Conservation (phyloP, 64 coral and sea anemone species). For the Catalaphyllia jardinei region DNA sequence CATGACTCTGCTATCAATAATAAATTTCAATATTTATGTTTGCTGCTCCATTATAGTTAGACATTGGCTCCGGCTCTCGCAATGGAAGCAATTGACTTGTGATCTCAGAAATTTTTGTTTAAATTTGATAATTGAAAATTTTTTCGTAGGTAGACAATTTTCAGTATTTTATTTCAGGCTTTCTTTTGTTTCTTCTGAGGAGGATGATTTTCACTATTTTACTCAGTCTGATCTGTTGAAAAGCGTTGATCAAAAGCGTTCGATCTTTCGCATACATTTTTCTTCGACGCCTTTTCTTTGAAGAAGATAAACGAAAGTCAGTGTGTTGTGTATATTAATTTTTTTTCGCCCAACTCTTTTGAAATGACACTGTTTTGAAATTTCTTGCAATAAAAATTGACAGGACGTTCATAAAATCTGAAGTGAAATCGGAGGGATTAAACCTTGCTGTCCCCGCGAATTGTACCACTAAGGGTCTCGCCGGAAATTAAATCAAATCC, state of each 20-base stretch:
- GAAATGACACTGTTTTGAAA: conserved; percentile 41
- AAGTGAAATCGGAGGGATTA: conserved; percentile 50
- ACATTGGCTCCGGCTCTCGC: background rate
- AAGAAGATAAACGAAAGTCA: conserved; percentile 21
- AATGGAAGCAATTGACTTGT: background rate
- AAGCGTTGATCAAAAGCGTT: background rate
- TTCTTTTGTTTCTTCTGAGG: background rate
- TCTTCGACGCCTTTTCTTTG: conserved; percentile 5
- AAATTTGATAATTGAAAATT: background rate
- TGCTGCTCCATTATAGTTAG: conserved; percentile 12
- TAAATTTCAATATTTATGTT: conserved; percentile 57
- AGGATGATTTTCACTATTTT: background rate
- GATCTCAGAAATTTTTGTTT: background rate
- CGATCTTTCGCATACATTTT: background rate
- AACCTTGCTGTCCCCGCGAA: background rate
- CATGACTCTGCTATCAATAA: conserved; percentile 38
- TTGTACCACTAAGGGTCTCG: conserved; percentile 24
- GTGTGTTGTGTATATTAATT: conserved; percentile 36
- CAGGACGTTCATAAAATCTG: conserved; percentile 27
- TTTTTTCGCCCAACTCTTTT: conserved; percentile 10
- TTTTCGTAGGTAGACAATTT: background rate
- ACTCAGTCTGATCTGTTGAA: background rate
- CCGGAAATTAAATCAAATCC: conserved; percentile 62
- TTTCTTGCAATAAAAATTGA: conserved; percentile 42
- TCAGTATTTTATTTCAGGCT: background rate